phyloP scores from a whole-genome alignment of 2,888 invertebrate species.

The Masnerella sp. region DNA sequence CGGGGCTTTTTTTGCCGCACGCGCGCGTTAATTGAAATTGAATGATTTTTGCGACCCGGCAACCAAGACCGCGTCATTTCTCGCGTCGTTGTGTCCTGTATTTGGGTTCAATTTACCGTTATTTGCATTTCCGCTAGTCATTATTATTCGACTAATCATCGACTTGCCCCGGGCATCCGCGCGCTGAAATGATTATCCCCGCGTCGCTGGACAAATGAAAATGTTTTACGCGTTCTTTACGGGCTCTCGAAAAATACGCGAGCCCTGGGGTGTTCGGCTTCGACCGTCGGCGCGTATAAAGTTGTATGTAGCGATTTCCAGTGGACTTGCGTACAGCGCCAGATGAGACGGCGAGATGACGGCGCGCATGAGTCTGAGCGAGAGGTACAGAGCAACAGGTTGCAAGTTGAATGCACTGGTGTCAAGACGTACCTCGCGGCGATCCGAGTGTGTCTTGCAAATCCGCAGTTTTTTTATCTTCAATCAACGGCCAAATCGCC shows the following conservation, averaged over 20 bases:
- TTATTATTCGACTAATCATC: neutral
- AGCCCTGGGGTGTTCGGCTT: neutral
- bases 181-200: too few species aligned
- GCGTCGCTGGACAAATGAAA: neutral
- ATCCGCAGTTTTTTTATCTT: slow-evolving; percentile 28
- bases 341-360: slow-evolving; percentile 53
- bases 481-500: neutral
- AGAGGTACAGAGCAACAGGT: slow-evolving; percentile 76
- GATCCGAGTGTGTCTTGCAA: slow-evolving; percentile 43
- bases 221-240: slow-evolving; percentile 1
- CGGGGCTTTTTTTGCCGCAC: slow-evolving; percentile 8
- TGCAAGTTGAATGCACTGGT: slow-evolving; percentile 74
- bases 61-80: slow-evolving; percentile 28
- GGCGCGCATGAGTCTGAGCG: slow-evolving; percentile 61
- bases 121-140: neutral
- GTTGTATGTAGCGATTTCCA: slow-evolving; percentile 9
- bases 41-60: slow-evolving; percentile 29
- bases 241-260: neutral
- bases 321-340: slow-evolving; percentile 16
- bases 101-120: too few species aligned
- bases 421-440: slow-evolving; percentile 65
- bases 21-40: slow-evolving; percentile 21
- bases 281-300: slow-evolving; percentile 5
- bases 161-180: too few species aligned
- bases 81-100: slow-evolving; percentile 1